phyloP scores from a whole-genome alignment of 2,797 vertebrate genomes.

The Myioborus miniatus region DNA sequence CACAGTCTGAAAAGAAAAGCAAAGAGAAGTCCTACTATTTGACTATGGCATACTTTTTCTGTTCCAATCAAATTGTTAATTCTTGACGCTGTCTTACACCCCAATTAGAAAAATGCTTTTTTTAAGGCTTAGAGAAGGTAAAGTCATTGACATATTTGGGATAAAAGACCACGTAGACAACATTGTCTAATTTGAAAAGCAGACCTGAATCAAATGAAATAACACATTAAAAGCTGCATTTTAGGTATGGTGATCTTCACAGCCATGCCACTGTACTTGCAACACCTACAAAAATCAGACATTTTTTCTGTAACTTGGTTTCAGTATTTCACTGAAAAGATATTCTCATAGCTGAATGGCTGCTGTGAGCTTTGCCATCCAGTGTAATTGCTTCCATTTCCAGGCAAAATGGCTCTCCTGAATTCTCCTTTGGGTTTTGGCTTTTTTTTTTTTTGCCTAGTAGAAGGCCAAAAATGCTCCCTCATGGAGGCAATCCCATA shows the following conservation, averaged over 20 bases:
- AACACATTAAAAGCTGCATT: neutral
- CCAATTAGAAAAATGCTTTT: neutral
- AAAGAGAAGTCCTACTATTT: neutral
- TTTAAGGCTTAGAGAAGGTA: neutral
- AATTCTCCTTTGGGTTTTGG: neutral
- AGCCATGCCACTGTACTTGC: neutral
- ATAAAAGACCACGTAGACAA: neutral
- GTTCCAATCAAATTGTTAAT: neutral
- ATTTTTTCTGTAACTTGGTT: conserved; percentile 3
- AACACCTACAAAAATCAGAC: conserved; percentile 4
- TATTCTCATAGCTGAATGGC: neutral
- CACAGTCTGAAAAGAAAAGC: neutral
- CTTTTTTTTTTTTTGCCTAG: neutral
- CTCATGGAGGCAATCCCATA: neutral
- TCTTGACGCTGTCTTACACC: neutral
- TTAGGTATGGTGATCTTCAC: neutral
- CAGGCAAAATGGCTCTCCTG: neutral
- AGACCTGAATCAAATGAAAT: neutral
- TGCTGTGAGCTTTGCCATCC: conserved; percentile 14
- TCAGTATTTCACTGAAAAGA: neutral
- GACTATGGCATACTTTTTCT: neutral
- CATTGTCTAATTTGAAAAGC: neutral
- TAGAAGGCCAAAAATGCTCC: neutral
- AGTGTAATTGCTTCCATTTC: neutral
- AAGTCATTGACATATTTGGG: neutral